Conservation (phyloP, 2,888 invertebrate species). For the Lepidonotus clava region DNA sequence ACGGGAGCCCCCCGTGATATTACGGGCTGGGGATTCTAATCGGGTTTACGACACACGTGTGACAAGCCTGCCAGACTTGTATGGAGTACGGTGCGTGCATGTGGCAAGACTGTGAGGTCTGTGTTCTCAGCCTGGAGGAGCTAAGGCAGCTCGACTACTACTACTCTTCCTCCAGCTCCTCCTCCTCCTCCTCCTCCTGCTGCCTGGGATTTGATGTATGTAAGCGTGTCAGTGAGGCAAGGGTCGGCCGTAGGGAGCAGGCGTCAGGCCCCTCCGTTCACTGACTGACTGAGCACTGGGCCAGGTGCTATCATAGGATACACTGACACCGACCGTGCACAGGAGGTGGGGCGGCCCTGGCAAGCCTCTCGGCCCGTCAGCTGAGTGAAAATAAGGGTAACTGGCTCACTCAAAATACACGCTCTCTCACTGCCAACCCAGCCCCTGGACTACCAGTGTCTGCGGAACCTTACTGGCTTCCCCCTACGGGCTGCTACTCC, state of each 20-base stretch:
- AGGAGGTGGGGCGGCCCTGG: not conserved
- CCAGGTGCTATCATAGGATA: slow-evolving; percentile 48
- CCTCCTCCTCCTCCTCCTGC: not conserved
- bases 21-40: slow-evolving; percentile 45
- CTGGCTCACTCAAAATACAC: slow-evolving; percentile 41
- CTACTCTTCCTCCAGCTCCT: too few species aligned
- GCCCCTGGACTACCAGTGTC: not conserved
- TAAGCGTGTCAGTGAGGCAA: slow-evolving; percentile 39
- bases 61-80: not conserved
- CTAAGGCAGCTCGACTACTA: too few species aligned
- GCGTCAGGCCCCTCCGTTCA: slow-evolving; percentile 14
- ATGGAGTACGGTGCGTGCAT: not conserved
- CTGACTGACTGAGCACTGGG: not conserved
- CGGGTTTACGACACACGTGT: slow-evolving; percentile 24
- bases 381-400: slow-evolving; percentile 29
- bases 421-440: not conserved
- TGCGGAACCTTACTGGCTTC: not conserved
- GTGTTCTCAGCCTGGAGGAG: not conserved
- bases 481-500: too few species aligned
- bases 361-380: not conserved
- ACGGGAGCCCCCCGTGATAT: not conserved
- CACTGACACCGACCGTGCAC: not conserved
- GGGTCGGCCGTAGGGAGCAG: slow-evolving; percentile 41
- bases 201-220: slow-evolving; percentile 30
- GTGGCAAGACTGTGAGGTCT: not conserved